These are phyloP conservation scores for Tipula lateralis DNA, from an alignment of 2,888 invertebrate species.

Conservation along the genomic window DNA sequence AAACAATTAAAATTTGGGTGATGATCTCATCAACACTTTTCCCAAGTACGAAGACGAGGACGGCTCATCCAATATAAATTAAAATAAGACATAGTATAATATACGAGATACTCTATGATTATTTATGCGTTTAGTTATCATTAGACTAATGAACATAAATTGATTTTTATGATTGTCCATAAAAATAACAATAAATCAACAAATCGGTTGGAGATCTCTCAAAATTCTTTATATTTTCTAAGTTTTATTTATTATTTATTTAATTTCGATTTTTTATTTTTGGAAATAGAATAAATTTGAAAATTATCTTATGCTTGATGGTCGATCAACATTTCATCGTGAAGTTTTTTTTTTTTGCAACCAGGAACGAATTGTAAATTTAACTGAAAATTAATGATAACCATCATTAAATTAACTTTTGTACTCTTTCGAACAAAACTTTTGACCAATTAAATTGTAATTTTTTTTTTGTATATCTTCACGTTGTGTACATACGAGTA, in stretches of 20 bases:
- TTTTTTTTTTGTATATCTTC: not conserved
- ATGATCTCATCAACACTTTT: conserved; percentile 24
- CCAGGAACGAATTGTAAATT: conserved; percentile 9
- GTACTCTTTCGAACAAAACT: not conserved
- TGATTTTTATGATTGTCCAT: conserved; percentile 24
- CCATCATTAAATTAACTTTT: conserved; percentile 9
- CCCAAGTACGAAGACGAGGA: not conserved
- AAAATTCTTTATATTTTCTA: not conserved
- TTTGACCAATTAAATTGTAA: conserved; percentile 1
- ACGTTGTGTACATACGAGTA: not conserved
- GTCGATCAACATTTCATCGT: not conserved
- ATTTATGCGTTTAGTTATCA: not conserved
- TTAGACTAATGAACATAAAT: conserved; percentile 13
- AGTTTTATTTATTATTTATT: not conserved
- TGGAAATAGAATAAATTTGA: conserved; percentile 11
- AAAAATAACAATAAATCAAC: conserved; percentile 24
- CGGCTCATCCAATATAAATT: not conserved
- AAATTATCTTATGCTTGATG: conserved; percentile 12
- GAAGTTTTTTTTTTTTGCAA: not conserved
- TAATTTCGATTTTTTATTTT: not conserved
- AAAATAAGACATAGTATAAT: not conserved
- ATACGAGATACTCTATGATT: not conserved
- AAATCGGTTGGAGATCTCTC: conserved; percentile 1
- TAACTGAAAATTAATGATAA: conserved; percentile 19
- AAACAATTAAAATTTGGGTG: not conserved